These are phyloP conservation scores for Rotaria socialis DNA, from an alignment of 2,888 invertebrate genomes.

Conservation along the genomic window DNA sequence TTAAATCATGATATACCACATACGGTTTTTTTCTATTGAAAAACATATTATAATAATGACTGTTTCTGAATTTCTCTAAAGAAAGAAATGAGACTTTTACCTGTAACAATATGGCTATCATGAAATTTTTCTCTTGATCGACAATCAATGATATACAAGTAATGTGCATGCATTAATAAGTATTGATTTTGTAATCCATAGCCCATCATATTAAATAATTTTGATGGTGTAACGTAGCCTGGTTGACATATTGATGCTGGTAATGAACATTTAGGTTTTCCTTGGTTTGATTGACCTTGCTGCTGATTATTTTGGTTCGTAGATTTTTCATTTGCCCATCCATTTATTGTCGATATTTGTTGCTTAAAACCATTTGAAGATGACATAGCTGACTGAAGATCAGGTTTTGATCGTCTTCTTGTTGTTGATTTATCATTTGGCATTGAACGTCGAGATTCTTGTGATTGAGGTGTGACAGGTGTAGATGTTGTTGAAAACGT, in stretches of 20 bases:
- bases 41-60: too few relatives aligned
- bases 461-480: background rate
- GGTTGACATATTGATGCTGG: background rate
- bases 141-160: slow-evolving; percentile 37
- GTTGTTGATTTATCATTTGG: background rate
- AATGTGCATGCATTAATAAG: slow-evolving; percentile 29
- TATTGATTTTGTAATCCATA: slow-evolving; percentile 32
- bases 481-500: background rate
- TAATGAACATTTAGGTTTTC: background rate
- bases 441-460: background rate
- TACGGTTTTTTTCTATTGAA: too few relatives aligned
- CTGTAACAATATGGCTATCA: background rate
- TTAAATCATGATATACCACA: too few relatives aligned
- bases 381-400: background rate
- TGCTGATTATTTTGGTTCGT: background rate
- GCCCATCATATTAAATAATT: slow-evolving; percentile 35
- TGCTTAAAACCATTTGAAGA: background rate
- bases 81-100: background rate
- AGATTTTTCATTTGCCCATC: background rate
- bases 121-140: slow-evolving; percentile 1
- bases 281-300: background rate
- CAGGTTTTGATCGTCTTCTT: background rate
- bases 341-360: background rate
- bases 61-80: too few relatives aligned
- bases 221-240: slow-evolving; percentile 29